Evolutionary conservation across 2,888 invertebrate species (phyloP).

Genomic region (Nemurella pictetii): DNA sequence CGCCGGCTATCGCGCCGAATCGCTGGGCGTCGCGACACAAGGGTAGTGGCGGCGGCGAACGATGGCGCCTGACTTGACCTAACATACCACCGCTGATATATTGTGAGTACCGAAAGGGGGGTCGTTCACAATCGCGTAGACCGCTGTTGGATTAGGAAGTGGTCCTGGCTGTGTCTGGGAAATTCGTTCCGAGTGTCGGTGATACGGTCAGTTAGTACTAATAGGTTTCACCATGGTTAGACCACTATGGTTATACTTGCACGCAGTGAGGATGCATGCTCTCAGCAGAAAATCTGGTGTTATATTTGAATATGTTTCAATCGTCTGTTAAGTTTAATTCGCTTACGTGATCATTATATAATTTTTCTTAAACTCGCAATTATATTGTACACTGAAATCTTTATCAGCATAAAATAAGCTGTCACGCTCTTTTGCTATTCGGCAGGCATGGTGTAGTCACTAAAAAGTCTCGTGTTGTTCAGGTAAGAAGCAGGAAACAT

Average conservation of each 20-base stretch:
- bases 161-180: neutral
- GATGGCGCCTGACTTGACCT: neutral
- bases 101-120: neutral
- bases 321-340: no score
- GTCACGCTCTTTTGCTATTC: no score
- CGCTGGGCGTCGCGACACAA: neutral
- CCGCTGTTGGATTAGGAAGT: neutral
- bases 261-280: neutral
- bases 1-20: neutral
- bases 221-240: neutral
- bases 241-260: no score
- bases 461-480: no score
- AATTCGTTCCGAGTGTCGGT: neutral
- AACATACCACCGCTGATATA: neutral
- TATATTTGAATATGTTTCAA: no score
- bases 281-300: no score
- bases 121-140: neutral
- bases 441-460: no score
- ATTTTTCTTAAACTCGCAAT: no score
- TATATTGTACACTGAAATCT: no score
- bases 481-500: neutral
- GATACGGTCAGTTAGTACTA: neutral
- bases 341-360: no score
- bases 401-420: no score
- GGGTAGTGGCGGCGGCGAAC: neutral